These are phyloP conservation scores for Vanessa tameamea DNA, from an alignment of 1,140 invertebrate species.

Conservation along the genomic window DNA sequence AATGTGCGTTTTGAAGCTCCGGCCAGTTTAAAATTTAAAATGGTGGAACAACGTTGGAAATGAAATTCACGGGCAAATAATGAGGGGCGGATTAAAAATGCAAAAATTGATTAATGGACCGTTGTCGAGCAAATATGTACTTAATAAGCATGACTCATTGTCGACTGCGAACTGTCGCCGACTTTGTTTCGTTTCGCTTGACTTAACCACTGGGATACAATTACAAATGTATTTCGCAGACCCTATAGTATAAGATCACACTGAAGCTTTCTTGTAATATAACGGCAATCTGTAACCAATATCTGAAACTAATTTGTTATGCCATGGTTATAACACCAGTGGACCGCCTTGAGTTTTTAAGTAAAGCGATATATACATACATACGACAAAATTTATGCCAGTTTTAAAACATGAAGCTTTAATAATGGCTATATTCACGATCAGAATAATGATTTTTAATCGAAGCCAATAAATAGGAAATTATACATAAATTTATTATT, in stretches of 20 bases:
- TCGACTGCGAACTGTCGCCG: slow-evolving; percentile 30
- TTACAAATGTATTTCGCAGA: not conserved
- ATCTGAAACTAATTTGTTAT: no score
- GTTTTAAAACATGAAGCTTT: no score
- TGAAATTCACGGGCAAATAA: slow-evolving; percentile 78
- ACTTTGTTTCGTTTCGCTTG: slow-evolving; percentile 14
- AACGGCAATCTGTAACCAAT: no score
- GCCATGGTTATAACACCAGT: no score
- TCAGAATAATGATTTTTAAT: no score
- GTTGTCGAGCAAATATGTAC: slow-evolving; percentile 73
- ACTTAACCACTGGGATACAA: not conserved
- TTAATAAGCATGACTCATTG: slow-evolving; percentile 62
- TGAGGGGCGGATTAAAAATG: slow-evolving; percentile 79
- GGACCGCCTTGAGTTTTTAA: no score
- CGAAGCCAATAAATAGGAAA: no score
- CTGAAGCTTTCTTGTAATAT: no score
- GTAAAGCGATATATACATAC: no score
- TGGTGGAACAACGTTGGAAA: slow-evolving; percentile 69
- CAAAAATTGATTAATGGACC: slow-evolving; percentile 80
- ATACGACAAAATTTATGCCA: no score
- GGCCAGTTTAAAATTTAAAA: slow-evolving; percentile 73
- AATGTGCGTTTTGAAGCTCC: slow-evolving; percentile 70
- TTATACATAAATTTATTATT: no score
- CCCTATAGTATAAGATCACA: not conserved
- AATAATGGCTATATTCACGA: no score